Evolutionary conservation across 2,113 vertebrate genomes (phyloP).

Genomic region (Centropus unirufus): DNA sequence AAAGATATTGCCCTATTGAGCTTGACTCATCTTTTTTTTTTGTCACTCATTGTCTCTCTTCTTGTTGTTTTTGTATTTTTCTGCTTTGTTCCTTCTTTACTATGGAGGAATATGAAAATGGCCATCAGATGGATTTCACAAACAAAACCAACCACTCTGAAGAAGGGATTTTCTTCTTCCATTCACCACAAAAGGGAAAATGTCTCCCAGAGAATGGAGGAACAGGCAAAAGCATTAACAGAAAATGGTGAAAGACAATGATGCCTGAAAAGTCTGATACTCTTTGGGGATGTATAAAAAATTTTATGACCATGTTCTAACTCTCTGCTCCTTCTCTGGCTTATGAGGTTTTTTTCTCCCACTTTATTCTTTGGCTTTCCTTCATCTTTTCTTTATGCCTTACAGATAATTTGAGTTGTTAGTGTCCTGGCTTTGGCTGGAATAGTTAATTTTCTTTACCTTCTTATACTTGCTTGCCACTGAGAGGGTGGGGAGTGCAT

Average conservation of each 20-base stretch:
- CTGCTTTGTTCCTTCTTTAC: background rate
- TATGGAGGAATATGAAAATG: background rate
- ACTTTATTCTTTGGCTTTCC: background rate
- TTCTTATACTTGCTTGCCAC: too few relatives aligned
- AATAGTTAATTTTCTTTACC: too few relatives aligned
- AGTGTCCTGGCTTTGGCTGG: too few relatives aligned
- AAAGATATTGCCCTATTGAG: background rate
- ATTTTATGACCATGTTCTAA: background rate
- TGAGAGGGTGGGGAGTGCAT: too few relatives aligned
- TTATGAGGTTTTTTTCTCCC: background rate
- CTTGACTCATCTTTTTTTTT: constrained; percentile 2
- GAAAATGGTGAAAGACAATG: background rate
- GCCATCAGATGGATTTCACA: background rate
- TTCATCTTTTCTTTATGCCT: background rate
- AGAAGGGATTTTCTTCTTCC: background rate
- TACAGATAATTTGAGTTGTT: background rate
- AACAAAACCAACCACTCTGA: background rate
- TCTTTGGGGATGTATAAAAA: background rate
- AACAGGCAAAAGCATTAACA: background rate
- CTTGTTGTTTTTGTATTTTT: background rate
- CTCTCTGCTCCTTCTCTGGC: background rate
- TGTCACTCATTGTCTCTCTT: background rate
- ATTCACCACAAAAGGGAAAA: background rate
- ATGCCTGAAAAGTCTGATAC: background rate
- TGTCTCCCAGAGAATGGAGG: background rate